These are phyloP conservation scores for Lamellibrachia columna DNA, from an alignment of 2,888 invertebrate genomes.

Conservation along the genomic window DNA sequence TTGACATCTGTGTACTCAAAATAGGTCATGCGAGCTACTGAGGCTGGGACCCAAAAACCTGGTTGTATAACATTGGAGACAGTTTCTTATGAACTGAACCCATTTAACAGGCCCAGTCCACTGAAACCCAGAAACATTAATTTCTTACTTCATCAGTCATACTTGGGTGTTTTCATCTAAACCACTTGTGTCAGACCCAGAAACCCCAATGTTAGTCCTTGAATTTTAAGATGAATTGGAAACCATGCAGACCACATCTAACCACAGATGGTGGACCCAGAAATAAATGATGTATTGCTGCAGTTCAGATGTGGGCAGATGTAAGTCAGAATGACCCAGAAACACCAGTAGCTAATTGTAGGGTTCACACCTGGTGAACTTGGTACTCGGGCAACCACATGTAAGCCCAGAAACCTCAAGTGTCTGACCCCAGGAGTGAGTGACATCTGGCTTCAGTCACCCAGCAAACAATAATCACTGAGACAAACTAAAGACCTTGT, in stretches of 20 bases:
- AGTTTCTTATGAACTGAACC: neutral
- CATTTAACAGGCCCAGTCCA: neutral
- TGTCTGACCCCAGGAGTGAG: neutral
- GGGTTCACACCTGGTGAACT: neutral
- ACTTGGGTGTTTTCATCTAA: no score
- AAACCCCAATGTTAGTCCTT: neutral
- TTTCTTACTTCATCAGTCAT: no score
- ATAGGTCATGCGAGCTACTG: neutral
- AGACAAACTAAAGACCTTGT: neutral
- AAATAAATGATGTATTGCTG: neutral
- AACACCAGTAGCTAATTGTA: neutral
- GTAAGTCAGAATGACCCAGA: neutral
- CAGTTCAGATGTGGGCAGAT: neutral
- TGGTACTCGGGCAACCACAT: neutral
- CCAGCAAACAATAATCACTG: neutral
- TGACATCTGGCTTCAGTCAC: neutral
- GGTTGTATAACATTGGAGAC: neutral
- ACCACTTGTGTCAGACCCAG: neutral
- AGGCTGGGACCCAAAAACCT: neutral
- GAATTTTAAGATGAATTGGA: neutral
- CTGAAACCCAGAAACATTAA: no score
- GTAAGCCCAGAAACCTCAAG: neutral
- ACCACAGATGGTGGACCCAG: neutral
- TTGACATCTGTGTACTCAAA: neutral
- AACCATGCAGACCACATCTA: neutral